Percentiles rank a stretch among this genome's conserved stretches.
Conservation (phyloP, 2,888 invertebrate genomes). For the Hedychridium roseum region DNA sequence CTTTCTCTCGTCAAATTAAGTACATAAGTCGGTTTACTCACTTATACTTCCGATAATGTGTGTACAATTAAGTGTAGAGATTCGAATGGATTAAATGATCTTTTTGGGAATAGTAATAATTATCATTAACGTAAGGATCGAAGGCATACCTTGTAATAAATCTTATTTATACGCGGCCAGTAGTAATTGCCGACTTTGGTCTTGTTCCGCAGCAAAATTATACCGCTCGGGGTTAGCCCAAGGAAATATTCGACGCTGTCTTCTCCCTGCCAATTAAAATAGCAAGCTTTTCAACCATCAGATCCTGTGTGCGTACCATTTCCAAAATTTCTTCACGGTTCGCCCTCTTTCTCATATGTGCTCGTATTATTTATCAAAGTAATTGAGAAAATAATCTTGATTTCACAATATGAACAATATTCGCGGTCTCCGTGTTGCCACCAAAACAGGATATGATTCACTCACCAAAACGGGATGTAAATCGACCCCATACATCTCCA, state of each 20-base stretch:
- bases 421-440: background rate
- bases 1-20: too few species aligned
- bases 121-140: too few species aligned
- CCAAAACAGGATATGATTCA: too few species aligned
- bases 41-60: too few species aligned
- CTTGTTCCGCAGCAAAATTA: slow-evolving; percentile 93
- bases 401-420: background rate
- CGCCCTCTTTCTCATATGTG: too few species aligned
- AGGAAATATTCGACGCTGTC: slow-evolving; percentile 96
- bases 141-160: slow-evolving; percentile 80
- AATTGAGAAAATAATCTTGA: slow-evolving; percentile 14
- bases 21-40: too few species aligned
- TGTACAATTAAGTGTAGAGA: too few species aligned
- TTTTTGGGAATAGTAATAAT: too few species aligned
- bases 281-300: slow-evolving; percentile 5
- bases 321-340: too few species aligned
- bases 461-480: slow-evolving; percentile 94
- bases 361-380: too few species aligned
- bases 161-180: slow-evolving; percentile 97
- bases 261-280: slow-evolving; percentile 76
- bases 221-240: slow-evolving; percentile 94
- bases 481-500: slow-evolving; percentile 98
- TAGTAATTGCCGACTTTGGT: slow-evolving; percentile 97
- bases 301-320: too few species aligned
- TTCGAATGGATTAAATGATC: too few species aligned